A percentile compares a stretch with the other conserved stretches of the same genome.
phyloP scores from a whole-genome alignment of 2,888 invertebrate genomes.

The Tachina grossa region DNA sequence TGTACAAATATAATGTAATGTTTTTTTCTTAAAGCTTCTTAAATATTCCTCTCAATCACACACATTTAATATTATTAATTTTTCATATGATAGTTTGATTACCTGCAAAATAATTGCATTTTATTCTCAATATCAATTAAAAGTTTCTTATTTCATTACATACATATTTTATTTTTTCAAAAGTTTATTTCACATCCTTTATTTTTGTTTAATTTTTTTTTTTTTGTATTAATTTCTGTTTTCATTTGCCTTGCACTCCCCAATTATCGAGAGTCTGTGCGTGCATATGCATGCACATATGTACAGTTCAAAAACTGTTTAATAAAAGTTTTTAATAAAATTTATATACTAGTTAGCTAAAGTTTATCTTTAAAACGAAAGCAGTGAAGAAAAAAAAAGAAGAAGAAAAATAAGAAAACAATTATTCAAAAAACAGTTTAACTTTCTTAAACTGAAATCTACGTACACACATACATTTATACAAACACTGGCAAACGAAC shows the following conservation, averaged over 20 bases:
- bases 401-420: background rate
- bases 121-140: constrained; percentile 61
- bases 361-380: constrained; percentile 56
- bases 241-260: constrained; percentile 37
- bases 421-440: constrained; percentile 15
- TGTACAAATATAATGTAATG: too few species aligned
- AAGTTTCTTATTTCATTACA: constrained; percentile 44
- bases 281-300: background rate
- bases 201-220: background rate
- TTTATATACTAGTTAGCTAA: constrained; percentile 59
- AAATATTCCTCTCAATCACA: background rate
- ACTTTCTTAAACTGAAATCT: constrained; percentile 60
- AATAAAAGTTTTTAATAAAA: constrained; percentile 65
- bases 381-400: constrained; percentile 1
- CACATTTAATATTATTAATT: constrained; percentile 1
- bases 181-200: constrained; percentile 17
- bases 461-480: background rate
- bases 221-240: constrained; percentile 13
- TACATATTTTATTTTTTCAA: constrained; percentile 26
- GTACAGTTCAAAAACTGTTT: background rate
- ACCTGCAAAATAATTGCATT: constrained; percentile 53
- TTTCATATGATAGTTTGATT: background rate
- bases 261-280: constrained; percentile 60
- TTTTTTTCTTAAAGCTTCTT: background rate
- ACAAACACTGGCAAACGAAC: constrained; percentile 41